Percentiles rank a stretch among this genome's conserved stretches.
These are phyloP conservation scores for Cavia aperea DNA, from an alignment of 2,113 vertebrate genomes.

Conservation along the genomic window DNA sequence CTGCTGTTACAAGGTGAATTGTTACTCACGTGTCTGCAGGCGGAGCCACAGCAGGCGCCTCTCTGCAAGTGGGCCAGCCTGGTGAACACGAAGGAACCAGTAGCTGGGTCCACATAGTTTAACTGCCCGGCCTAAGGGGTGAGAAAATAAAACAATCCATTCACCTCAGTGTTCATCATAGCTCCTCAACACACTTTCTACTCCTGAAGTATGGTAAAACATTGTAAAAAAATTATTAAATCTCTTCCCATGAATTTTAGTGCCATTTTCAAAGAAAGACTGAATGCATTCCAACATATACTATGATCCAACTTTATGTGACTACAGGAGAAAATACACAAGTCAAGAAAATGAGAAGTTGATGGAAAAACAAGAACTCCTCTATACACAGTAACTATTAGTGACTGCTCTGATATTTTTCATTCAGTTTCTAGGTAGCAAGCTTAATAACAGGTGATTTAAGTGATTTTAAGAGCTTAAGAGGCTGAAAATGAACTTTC, in stretches of 20 bases:
- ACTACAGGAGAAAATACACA: constrained; percentile 46
- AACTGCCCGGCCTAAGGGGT: constrained; percentile 80
- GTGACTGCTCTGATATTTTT: not conserved
- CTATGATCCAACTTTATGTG: not conserved
- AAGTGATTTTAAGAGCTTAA: constrained; percentile 16
- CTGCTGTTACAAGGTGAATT: constrained; percentile 20
- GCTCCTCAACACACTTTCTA: constrained; percentile 12
- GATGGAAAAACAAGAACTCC: constrained; percentile 65
- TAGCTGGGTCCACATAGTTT: constrained; percentile 80
- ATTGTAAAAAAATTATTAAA: not conserved
- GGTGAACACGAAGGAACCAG: constrained; percentile 79
- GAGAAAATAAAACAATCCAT: constrained; percentile 46
- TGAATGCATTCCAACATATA: not conserved
- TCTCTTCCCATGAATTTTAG: constrained; percentile 31
- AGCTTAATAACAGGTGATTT: constrained; percentile 21
- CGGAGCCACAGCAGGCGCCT: constrained; percentile 80
- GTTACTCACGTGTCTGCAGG: constrained; percentile 83
- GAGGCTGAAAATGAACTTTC: constrained; percentile 42
- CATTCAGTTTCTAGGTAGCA: not conserved
- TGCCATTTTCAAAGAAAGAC: constrained; percentile 26
- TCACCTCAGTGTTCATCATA: constrained; percentile 32
- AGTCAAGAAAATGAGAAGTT: constrained; percentile 54
- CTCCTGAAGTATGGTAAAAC: not conserved
- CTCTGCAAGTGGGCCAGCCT: constrained; percentile 80
- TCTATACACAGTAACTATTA: constrained; percentile 24